These are phyloP conservation scores for Macrobrachium rosenbergii DNA, from an alignment of 1,140 invertebrate species.

Conservation along the genomic window DNA sequence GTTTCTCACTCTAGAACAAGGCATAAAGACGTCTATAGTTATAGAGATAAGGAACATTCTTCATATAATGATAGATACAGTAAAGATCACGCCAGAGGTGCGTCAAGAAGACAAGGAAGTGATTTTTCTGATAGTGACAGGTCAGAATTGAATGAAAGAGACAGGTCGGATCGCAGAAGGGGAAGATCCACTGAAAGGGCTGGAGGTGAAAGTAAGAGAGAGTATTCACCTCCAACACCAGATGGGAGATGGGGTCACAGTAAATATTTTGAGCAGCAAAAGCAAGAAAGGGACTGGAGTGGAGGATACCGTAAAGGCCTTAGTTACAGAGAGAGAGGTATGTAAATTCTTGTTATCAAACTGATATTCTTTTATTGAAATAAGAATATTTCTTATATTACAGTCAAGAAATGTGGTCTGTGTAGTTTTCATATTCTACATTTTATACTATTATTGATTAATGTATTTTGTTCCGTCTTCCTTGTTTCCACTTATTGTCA, in stretches of 20 bases:
- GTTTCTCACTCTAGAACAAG: background rate
- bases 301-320: conserved; percentile 20
- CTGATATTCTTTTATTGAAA: background rate
- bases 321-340: conserved; percentile 38
- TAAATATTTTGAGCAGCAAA: conserved; percentile 53
- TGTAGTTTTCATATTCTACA: no score
- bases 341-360: conserved; percentile 7
- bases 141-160: conserved; percentile 18
- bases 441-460: no score
- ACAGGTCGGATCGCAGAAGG: background rate
- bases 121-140: background rate
- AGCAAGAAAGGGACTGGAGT: conserved; percentile 8
- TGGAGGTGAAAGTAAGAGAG: conserved; percentile 37
- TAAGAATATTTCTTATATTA: no score
- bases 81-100: background rate
- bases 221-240: conserved; percentile 47
- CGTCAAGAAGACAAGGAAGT: no score
- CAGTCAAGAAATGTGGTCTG: no score
- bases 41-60: background rate
- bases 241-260: conserved; percentile 52
- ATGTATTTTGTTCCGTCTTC: no score
- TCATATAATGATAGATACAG: background rate
- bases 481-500: no score
- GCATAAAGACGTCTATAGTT: background rate
- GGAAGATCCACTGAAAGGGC: conserved; percentile 4